Percentiles rank a stretch among this genome's conserved stretches.
Evolutionary conservation across 1,140 invertebrate species (phyloP).

Genomic region (Chelonus insularis): DNA sequence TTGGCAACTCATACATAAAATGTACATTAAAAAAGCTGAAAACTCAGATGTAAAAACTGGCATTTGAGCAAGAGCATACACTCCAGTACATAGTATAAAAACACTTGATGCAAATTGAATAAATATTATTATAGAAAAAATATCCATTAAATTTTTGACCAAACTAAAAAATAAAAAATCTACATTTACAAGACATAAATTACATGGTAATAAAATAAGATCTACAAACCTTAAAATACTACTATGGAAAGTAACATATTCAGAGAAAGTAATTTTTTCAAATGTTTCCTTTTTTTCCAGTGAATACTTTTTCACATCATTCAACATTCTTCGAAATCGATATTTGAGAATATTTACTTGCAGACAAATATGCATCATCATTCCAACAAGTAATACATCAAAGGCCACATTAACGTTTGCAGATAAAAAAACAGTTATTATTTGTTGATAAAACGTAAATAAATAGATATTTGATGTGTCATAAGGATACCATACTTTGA

Average conservation of each 20-base stretch:
- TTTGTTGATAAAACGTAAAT: too few relatives aligned
- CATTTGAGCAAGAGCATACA: background rate
- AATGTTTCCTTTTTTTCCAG: too few relatives aligned
- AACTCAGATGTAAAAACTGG: background rate
- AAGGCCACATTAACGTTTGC: background rate
- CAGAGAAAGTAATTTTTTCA: too few relatives aligned
- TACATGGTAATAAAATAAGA: too few relatives aligned
- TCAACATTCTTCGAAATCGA: background rate
- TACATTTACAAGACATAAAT: background rate
- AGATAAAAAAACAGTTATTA: too few relatives aligned
- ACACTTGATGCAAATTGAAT: background rate
- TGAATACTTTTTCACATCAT: too few relatives aligned
- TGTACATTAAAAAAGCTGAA: background rate
- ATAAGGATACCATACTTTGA: too few relatives aligned
- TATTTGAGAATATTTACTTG: constrained; percentile 18
- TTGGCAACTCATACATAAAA: background rate
- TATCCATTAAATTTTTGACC: background rate
- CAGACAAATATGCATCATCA: background rate
- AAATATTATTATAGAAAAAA: background rate
- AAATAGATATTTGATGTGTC: too few relatives aligned
- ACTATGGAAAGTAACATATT: too few relatives aligned
- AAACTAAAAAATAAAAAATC: background rate
- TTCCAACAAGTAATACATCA: background rate
- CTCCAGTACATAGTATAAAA: background rate
- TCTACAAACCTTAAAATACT: too few relatives aligned